Percentiles rank a stretch among this genome's conserved stretches.
Evolutionary conservation across 2,113 vertebrate species (phyloP).

Genomic region (Cairina moschata): DNA sequence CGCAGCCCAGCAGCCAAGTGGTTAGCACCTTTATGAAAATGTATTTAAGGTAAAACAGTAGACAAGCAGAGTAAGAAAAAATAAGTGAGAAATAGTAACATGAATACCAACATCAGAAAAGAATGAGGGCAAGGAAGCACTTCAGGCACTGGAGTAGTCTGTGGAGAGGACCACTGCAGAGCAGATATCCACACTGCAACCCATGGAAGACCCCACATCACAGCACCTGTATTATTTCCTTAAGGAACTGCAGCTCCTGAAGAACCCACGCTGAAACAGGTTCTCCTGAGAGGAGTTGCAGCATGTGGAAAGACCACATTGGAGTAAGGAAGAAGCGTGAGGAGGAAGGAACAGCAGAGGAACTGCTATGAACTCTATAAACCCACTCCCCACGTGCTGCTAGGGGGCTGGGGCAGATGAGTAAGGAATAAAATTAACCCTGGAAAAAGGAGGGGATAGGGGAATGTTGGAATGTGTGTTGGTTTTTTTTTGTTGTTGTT

Average conservation of each 20-base stretch:
- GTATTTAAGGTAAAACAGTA: background rate
- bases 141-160: background rate
- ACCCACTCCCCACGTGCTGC: accelerated
- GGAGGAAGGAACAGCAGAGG: too few relatives aligned
- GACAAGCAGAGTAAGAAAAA: background rate
- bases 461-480: background rate
- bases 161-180: background rate
- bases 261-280: background rate
- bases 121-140: background rate
- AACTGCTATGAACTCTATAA: background rate
- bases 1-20: background rate
- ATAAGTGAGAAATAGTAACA: background rate
- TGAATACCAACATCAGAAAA: background rate
- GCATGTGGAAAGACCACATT: too few relatives aligned
- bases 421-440: background rate
- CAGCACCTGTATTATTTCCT: background rate
- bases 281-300: too few relatives aligned
- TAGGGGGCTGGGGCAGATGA: accelerated
- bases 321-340: background rate
- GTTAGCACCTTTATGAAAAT: background rate
- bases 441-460: background rate
- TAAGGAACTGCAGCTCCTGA: background rate
- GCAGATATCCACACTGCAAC: accelerated
- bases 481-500: background rate
- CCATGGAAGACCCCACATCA: background rate